Evolutionary conservation across 2,888 invertebrate species (phyloP), one percentile per base, ranked within the genome.

Genomic region (Bombylius discolor): DNA sequence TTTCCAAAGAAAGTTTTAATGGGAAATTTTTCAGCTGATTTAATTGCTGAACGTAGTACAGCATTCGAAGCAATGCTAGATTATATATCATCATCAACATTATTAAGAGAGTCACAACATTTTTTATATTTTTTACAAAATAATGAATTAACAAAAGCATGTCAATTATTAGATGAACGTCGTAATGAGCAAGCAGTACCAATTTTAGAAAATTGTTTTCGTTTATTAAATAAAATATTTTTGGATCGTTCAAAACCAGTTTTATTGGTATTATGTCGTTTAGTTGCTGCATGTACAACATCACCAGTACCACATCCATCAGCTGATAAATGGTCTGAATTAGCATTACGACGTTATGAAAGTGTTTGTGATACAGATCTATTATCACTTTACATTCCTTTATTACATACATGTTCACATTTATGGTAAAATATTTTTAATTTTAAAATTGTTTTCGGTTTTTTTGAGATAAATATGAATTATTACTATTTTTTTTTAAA

Each of bases 301-400:
- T 74, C 77, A 9, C 75, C 75, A 32, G 77, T 79, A 4, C 76
- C 81, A 1, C 79, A 81, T 36, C 79, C 78, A 0, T 77, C 79
- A 0, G 81, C 82, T 4, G 80, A 83, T 63, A 78, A 80, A 58
- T 86, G 84, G 82, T 84, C 84, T 1, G 80, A 81, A 58, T 73
- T 84, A 1, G 85, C 85, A 0, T 69, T 87, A n/a, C 78, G 79
- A 64, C 77, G 87, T 52, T 87, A 82, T 62, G 84, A 87, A 61
- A 83, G 81, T 4, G 81, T 87, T 60, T 82, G 84, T 65, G 87
- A 87, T 68, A 80, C 81, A 13, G 86, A 87, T 65, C 70, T 86
- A 47, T 70, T 87, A 53, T 77, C 81, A 49, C 76, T 86, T 45
- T 87, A 87, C 65, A 75, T 84, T 63, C 87, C 87, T 3, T 70